Evolutionary conservation across 2,888 invertebrate genomes (phyloP).

Genomic region (Cheilosia grossa): DNA sequence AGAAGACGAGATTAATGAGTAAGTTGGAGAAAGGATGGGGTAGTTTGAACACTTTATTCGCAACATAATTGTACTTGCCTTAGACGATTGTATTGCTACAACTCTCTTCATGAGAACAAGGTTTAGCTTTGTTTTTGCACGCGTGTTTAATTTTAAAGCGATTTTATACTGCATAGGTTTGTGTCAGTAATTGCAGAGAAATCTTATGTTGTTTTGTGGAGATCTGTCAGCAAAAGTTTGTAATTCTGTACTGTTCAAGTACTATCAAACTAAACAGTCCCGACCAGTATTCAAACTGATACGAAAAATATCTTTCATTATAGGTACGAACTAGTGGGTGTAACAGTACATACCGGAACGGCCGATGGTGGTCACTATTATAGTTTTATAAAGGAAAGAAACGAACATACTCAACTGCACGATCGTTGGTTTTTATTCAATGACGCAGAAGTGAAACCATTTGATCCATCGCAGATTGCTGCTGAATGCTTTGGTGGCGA

Average conservation of each 20-base stretch:
- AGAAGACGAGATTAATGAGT: conserved; percentile 90
- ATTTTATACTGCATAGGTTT: too few species aligned
- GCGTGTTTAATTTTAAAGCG: too few species aligned
- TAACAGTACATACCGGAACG: conserved; percentile 98
- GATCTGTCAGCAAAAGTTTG: too few species aligned
- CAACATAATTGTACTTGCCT: too few species aligned
- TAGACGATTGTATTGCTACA: too few species aligned
- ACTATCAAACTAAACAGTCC: too few species aligned
- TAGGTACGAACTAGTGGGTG: conserved; percentile 93
- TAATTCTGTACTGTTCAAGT: too few species aligned
- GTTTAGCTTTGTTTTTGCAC: too few species aligned
- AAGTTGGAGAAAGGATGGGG: conserved; percentile 80
- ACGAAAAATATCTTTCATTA: conserved; percentile 68
- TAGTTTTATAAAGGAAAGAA: conserved; percentile 95
- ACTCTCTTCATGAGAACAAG: too few species aligned
- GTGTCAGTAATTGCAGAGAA: too few species aligned
- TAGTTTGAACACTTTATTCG: not conserved
- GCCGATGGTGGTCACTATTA: conserved; percentile 99
- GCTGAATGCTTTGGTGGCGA: conserved; percentile 98
- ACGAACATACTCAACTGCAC: conserved; percentile 86
- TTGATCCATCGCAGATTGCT: conserved; percentile 97
- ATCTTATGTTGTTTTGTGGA: too few species aligned
- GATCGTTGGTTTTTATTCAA: conserved; percentile 97
- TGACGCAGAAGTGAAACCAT: conserved; percentile 96
- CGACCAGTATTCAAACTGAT: not conserved